phyloP scores from a whole-genome alignment of 2,888 invertebrate genomes.

The Tenthredo distinguenda region DNA sequence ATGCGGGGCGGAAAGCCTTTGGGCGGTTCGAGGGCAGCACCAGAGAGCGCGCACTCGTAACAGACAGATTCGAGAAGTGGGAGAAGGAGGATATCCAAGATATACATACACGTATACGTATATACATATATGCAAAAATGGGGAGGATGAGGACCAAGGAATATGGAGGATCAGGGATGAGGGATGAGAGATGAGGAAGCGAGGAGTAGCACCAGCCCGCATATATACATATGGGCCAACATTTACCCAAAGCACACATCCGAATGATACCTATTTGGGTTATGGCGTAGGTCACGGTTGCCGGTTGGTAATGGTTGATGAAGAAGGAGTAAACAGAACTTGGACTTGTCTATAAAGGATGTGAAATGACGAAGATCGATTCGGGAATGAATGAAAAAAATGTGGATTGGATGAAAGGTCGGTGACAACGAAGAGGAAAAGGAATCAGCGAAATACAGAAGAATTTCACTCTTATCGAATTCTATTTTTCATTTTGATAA shows the following conservation, averaged over 20 bases:
- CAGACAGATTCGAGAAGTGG: neutral
- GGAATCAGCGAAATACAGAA: neutral
- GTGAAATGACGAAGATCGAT: no score
- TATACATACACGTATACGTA: neutral
- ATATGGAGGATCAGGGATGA: conserved; percentile 12
- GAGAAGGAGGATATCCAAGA: neutral
- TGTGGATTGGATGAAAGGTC: no score
- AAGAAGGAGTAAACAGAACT: conserved; percentile 28
- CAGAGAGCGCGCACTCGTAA: conserved; percentile 8
- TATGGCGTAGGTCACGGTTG: neutral
- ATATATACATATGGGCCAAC: neutral
- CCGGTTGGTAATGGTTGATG: conserved; percentile 2
- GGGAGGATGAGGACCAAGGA: neutral
- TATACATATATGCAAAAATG: neutral
- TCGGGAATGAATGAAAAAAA: no score
- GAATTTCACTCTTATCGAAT: no score
- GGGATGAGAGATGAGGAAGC: neutral
- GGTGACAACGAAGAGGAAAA: neutral
- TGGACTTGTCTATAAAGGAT: neutral
- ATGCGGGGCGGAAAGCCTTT: conserved; percentile 40
- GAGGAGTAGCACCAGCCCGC: neutral
- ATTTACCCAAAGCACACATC: conserved; percentile 32
- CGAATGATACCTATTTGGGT: conserved; percentile 27
- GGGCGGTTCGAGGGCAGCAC: conserved; percentile 22
- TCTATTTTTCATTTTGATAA: no score